Conservation (phyloP, 2,113 vertebrate genomes). For the Arenaria interpres region DNA sequence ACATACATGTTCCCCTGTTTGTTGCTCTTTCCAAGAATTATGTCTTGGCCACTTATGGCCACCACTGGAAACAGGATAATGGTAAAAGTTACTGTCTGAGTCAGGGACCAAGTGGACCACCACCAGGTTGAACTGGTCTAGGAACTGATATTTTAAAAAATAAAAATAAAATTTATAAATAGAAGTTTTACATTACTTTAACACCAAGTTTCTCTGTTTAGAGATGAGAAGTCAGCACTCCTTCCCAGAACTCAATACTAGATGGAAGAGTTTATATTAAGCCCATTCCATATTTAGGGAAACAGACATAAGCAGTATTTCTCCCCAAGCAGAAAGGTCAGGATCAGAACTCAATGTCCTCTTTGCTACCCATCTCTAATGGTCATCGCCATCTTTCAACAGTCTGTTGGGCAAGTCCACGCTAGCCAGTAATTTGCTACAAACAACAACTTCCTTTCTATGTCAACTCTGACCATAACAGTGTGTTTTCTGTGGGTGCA, state of each 20-base stretch:
- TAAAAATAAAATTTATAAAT: neutral
- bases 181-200: neutral
- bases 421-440: neutral
- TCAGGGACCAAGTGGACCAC: neutral
- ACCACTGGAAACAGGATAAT: neutral
- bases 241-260: neutral
- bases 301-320: neutral
- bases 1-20: neutral
- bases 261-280: neutral
- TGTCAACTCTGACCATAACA: neutral
- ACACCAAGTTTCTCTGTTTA: neutral
- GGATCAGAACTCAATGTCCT: neutral
- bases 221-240: neutral
- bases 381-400: accelerated
- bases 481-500: neutral
- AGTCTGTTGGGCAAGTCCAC: neutral
- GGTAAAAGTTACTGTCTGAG: neutral
- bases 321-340: neutral
- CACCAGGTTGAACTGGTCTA: neutral
- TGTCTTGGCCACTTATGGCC: neutral
- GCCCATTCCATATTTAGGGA: neutral
- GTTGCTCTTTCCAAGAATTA: neutral
- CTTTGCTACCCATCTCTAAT: neutral
- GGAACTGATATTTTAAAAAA: neutral
- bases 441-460: neutral